Conservation (phyloP, 2,797 vertebrate genomes). For the Mastacembelus armatus region DNA sequence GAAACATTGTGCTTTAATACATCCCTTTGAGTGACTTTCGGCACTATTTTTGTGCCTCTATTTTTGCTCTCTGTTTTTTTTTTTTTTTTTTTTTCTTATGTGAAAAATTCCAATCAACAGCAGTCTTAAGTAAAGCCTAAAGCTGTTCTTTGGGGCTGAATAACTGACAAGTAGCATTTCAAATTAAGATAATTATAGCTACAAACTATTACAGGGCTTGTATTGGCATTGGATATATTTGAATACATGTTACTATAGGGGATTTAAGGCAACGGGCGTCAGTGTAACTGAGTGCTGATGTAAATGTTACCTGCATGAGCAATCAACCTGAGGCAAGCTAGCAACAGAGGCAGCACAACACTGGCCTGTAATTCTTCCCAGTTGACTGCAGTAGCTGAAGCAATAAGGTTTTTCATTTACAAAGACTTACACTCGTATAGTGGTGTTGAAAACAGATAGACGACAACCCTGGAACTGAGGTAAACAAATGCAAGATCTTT, state of each 20-base stretch:
- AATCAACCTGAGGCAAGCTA: conserved; percentile 52
- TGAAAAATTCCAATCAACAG: conserved; percentile 63
- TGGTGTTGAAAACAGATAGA: conserved; percentile 30
- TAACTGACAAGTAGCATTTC: conserved; percentile 40
- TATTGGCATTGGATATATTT: conserved; percentile 26
- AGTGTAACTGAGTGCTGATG: conserved; percentile 28
- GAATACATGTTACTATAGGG: conserved; percentile 12
- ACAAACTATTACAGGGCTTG: conserved; percentile 14
- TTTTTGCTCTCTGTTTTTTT: conserved; percentile 48
- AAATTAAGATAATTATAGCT: conserved; percentile 47
- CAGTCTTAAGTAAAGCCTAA: conserved; percentile 34
- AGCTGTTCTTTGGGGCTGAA: conserved; percentile 41
- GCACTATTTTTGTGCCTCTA: conserved; percentile 67
- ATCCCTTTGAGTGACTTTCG: conserved; percentile 66
- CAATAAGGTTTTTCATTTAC: conserved; percentile 39
- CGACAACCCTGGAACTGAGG: conserved; percentile 20
- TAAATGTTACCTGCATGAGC: conserved; percentile 53
- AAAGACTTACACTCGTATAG: conserved; percentile 18
- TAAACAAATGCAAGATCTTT: conserved; percentile 24
- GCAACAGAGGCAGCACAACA: conserved; percentile 9
- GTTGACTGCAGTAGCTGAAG: conserved; percentile 37
- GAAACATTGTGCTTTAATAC: conserved; percentile 66
- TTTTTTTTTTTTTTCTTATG: conserved; percentile 5
- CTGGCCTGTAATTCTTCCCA: conserved; percentile 31
- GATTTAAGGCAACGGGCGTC: conserved; percentile 17